These are phyloP conservation scores for Montipora sp. DNA, from an alignment of 64 coral and sea anemone species.

Conservation along the genomic window DNA sequence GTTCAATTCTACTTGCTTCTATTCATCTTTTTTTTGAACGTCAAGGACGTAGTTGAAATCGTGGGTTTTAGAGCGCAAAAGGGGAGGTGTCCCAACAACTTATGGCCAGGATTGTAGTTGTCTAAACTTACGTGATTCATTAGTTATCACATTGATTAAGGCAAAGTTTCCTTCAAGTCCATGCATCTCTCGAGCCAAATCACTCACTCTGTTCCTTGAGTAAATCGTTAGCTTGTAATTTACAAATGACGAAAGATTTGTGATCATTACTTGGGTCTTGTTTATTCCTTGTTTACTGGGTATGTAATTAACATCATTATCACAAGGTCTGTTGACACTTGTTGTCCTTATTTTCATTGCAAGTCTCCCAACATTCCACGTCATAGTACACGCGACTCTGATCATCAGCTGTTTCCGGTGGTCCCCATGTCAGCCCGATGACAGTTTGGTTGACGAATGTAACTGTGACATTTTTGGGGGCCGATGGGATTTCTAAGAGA, in stretches of 20 bases:
- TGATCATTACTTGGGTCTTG: not conserved
- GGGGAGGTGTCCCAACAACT: too few relatives aligned
- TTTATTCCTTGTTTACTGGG: too few relatives aligned
- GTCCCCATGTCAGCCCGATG: not conserved
- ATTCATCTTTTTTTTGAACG: too few relatives aligned
- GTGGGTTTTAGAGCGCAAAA: too few relatives aligned
- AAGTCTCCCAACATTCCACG: not conserved
- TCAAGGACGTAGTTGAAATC: too few relatives aligned
- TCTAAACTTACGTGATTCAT: not conserved
- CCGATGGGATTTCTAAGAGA: constrained; percentile 9
- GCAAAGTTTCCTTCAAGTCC: not conserved
- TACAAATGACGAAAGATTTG: not conserved
- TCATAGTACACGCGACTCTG: not conserved
- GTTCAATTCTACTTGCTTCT: too few relatives aligned
- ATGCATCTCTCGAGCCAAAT: not conserved
- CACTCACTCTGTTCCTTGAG: constrained; percentile 13
- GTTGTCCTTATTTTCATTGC: not conserved
- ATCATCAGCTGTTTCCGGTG: not conserved
- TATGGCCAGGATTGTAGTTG: too few relatives aligned
- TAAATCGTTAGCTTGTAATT: not conserved
- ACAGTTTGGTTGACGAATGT: constrained; percentile 16
- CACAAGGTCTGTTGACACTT: not conserved
- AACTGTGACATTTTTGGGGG: not conserved
- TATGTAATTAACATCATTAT: not conserved
- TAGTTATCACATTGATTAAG: too few relatives aligned